A percentile compares a stretch with the other conserved stretches of the same genome.
phyloP scores from a whole-genome alignment of 2,113 vertebrate genomes.

The Lepisosteus osseus region DNA sequence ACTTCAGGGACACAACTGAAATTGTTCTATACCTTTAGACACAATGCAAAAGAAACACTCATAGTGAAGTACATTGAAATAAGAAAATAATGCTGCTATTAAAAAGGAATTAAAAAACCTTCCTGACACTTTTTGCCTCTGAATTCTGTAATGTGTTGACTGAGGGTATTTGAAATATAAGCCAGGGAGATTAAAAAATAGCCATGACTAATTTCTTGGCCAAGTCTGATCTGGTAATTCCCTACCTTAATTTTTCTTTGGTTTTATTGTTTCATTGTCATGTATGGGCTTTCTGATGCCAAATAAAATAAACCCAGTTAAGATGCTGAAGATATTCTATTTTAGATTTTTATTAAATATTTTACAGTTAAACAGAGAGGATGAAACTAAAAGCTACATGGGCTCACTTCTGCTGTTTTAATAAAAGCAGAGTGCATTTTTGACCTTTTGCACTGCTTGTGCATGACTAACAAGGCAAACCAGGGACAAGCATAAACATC shows the following conservation, averaged over 20 bases:
- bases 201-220: slow-evolving; percentile 25
- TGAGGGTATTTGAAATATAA: slow-evolving; percentile 40
- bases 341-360: too few relatives aligned
- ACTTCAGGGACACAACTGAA: too few relatives aligned
- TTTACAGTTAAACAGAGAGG: background rate
- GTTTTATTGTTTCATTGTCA: background rate
- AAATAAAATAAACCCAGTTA: background rate
- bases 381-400: background rate
- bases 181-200: slow-evolving; percentile 24
- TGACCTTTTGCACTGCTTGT: slow-evolving; percentile 34
- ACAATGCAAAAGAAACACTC: too few relatives aligned
- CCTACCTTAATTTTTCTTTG: background rate
- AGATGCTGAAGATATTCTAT: background rate
- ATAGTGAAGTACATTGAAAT: too few relatives aligned
- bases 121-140: slow-evolving; percentile 28
- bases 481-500: slow-evolving; percentile 25
- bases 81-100: background rate
- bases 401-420: slow-evolving; percentile 16
- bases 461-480: slow-evolving; percentile 22
- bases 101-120: slow-evolving; percentile 27
- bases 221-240: background rate
- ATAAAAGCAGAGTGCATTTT: slow-evolving; percentile 23
- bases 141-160: slow-evolving; percentile 32
- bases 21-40: too few relatives aligned
- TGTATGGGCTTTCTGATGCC: background rate